Conservation (phyloP, 2,113 vertebrate species). For the Uria lomvia region DNA sequence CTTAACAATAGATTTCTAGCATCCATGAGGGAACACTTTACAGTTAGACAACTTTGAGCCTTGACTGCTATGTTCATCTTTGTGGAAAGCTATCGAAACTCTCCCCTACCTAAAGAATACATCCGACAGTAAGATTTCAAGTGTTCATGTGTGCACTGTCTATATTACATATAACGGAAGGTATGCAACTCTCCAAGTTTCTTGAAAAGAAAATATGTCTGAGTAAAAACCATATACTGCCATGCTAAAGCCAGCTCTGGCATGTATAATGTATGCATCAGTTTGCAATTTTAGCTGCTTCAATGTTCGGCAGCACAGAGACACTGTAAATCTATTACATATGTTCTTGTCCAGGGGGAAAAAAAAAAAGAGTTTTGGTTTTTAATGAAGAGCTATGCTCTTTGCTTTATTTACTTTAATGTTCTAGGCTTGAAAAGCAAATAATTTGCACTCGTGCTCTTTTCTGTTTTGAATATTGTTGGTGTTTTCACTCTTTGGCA, state of each 20-base stretch:
- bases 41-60: not conserved
- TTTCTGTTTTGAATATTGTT: not conserved
- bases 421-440: not conserved
- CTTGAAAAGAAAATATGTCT: not conserved
- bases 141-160: not conserved
- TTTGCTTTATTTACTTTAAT: not conserved
- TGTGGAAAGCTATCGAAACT: conserved; percentile 9
- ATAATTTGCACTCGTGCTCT: not conserved
- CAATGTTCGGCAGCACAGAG: not conserved
- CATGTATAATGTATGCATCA: not conserved
- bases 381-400: not conserved
- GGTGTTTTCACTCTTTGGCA: conserved; percentile 66
- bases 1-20: conserved; percentile 19
- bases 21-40: not conserved
- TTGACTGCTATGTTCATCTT: not conserved
- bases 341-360: not conserved
- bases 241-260: not conserved
- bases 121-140: not conserved
- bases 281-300: conserved; percentile 36
- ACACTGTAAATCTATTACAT: conserved; percentile 48
- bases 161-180: not conserved
- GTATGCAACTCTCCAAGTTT: not conserved
- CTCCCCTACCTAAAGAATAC: not conserved
- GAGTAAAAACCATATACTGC: not conserved
- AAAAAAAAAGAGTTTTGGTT: not conserved